Conservation (phyloP, 2,888 invertebrate species). For the Tricholauxania praeusta region DNA sequence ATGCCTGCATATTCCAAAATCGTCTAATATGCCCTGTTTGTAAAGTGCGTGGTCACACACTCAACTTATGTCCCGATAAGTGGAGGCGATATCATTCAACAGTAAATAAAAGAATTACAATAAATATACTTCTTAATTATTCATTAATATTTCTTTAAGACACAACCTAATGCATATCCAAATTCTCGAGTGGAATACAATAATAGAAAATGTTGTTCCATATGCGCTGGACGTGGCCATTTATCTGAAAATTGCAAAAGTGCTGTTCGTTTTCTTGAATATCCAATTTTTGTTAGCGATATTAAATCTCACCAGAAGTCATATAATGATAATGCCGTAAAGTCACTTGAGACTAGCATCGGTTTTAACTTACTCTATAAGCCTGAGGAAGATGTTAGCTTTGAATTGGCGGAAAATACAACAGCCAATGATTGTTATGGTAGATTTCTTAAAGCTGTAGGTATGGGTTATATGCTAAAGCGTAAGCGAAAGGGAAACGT, state of each 20-base stretch:
- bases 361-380: slow-evolving; percentile 54
- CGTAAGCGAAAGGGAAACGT: slow-evolving; percentile 44
- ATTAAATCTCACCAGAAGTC: slow-evolving; percentile 64
- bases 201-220: slow-evolving; percentile 70
- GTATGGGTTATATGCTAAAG: slow-evolving; percentile 51
- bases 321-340: slow-evolving; percentile 57
- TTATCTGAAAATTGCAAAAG: slow-evolving; percentile 63
- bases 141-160: slow-evolving; percentile 61
- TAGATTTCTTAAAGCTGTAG: slow-evolving; percentile 59
- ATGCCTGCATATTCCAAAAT: slow-evolving; percentile 70
- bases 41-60: slow-evolving; percentile 74
- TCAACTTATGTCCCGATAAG: slow-evolving; percentile 76
- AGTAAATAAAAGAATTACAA: slow-evolving; percentile 67
- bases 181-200: slow-evolving; percentile 56
- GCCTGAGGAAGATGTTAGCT: slow-evolving; percentile 52
- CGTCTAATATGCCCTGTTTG: slow-evolving; percentile 72
- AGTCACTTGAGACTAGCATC: slow-evolving; percentile 45
- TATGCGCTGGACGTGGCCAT: slow-evolving; percentile 72
- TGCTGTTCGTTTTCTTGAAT: slow-evolving; percentile 59
- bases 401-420: slow-evolving; percentile 52
- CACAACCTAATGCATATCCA: slow-evolving; percentile 66
- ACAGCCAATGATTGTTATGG: slow-evolving; percentile 56
- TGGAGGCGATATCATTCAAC: slow-evolving; percentile 84
- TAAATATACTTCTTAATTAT: not conserved
- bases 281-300: slow-evolving; percentile 51